Percentiles rank a stretch among this genome's conserved stretches.
Evolutionary conservation across 2,888 invertebrate genomes (phyloP).

Genomic region (Acleris laterana): DNA sequence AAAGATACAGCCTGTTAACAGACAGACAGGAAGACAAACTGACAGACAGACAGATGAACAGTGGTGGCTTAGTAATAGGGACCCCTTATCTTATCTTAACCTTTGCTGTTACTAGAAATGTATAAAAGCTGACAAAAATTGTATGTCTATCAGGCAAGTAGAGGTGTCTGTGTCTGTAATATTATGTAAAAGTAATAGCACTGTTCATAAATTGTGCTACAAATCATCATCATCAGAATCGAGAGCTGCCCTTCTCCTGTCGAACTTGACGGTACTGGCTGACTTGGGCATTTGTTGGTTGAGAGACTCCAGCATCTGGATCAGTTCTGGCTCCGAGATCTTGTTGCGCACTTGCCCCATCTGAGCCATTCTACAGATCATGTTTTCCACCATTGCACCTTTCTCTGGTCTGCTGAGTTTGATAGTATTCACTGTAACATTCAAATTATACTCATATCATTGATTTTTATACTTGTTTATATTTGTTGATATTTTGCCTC

Average conservation of each 20-base stretch:
- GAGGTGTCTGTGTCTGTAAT: slow-evolving; percentile 1
- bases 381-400: slow-evolving; percentile 96
- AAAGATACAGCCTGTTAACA: too few relatives aligned
- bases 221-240: slow-evolving; percentile 92
- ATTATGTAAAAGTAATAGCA: slow-evolving; percentile 10
- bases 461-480: too few relatives aligned
- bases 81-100: too few relatives aligned
- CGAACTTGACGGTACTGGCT: slow-evolving; percentile 94
- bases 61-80: too few relatives aligned
- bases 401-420: slow-evolving; percentile 98
- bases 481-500: too few relatives aligned
- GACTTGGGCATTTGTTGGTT: slow-evolving; percentile 93
- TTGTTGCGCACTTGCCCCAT: slow-evolving; percentile 93
- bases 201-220: slow-evolving; percentile 47
- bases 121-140: background rate
- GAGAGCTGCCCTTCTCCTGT: slow-evolving; percentile 93
- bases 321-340: slow-evolving; percentile 93
- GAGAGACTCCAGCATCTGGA: slow-evolving; percentile 92
- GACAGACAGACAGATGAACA: too few relatives aligned
- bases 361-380: slow-evolving; percentile 97
- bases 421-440: slow-evolving; percentile 94
- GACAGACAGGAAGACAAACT: too few relatives aligned
- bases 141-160: slow-evolving; percentile 7
- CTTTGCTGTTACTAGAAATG: background rate
- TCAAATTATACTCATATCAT: slow-evolving; percentile 1